These are phyloP conservation scores for Falco cherrug DNA, from an alignment of 2,797 vertebrate species.

Conservation along the genomic window DNA sequence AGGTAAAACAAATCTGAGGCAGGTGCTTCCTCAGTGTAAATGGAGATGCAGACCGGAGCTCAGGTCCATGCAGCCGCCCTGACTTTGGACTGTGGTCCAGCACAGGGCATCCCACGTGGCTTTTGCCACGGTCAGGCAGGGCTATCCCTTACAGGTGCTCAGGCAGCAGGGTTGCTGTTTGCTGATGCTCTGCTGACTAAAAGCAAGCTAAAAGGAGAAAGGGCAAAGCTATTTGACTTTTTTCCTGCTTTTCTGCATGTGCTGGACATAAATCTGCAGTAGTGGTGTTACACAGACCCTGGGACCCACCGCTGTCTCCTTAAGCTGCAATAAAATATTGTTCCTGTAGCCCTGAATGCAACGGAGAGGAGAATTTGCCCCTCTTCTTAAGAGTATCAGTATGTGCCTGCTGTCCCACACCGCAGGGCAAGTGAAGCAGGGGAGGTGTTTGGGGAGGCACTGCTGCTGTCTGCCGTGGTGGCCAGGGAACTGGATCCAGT, in stretches of 20 bases:
- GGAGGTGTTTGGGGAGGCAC: background rate
- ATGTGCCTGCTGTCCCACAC: background rate
- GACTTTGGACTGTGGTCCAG: background rate
- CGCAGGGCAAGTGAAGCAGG: accelerated
- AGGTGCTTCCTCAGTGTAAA: background rate
- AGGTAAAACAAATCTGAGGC: background rate
- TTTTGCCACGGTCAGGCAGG: accelerated
- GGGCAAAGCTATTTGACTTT: background rate
- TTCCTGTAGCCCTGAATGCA: accelerated
- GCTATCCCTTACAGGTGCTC: accelerated
- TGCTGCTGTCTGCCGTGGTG: accelerated
- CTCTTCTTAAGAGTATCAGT: accelerated
- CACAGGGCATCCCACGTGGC: accelerated
- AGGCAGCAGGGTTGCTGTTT: background rate
- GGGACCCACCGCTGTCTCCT: accelerated
- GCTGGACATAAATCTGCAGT: accelerated
- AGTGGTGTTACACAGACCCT: accelerated
- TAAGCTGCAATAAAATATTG: background rate
- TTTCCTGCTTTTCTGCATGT: accelerated
- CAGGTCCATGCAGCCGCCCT: accelerated
- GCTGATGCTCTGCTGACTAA: background rate
- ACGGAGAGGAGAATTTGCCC: accelerated
- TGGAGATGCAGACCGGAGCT: background rate
- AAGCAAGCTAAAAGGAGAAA: background rate
- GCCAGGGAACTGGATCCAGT: accelerated